A percentile compares a stretch with the other conserved stretches of the same genome.
Conservation (phyloP, 2,113 vertebrate genomes). For the Lipophrys pholis region DNA sequence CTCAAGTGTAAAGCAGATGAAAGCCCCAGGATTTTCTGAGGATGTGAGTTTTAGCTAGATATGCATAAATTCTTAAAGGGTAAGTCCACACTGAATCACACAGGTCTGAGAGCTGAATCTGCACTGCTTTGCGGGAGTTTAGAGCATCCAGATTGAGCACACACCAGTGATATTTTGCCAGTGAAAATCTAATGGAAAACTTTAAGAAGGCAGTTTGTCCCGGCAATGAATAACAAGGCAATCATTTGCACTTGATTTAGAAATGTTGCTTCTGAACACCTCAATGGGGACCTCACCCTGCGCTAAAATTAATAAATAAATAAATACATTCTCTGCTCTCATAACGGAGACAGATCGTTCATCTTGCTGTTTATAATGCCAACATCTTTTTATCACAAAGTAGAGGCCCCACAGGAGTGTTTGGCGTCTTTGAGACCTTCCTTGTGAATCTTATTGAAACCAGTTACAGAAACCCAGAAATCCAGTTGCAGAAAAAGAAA, state of each 20-base stretch:
- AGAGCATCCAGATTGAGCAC: background rate
- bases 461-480: background rate
- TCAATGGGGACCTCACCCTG: too few species aligned
- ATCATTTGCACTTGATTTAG: too few species aligned
- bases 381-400: too few species aligned
- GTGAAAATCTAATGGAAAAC: background rate
- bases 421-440: too few species aligned
- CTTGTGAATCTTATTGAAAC: too few species aligned
- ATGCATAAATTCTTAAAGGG: conserved; percentile 35
- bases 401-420: too few species aligned
- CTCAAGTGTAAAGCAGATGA: conserved; percentile 24
- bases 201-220: background rate
- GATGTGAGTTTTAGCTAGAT: conserved; percentile 34
- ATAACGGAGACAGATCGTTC: too few species aligned
- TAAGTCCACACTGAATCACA: conserved; percentile 13
- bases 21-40: conserved; percentile 25
- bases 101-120: conserved; percentile 7
- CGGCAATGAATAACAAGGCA: too few species aligned
- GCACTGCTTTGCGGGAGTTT: conserved; percentile 13
- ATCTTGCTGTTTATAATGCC: too few species aligned
- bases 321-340: too few species aligned
- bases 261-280: too few species aligned
- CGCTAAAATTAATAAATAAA: too few species aligned
- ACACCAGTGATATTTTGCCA: background rate
- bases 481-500: background rate